Evolutionary conservation across 2,888 invertebrate genomes (phyloP).

Genomic region (Yponomeuta cagnagella): DNA sequence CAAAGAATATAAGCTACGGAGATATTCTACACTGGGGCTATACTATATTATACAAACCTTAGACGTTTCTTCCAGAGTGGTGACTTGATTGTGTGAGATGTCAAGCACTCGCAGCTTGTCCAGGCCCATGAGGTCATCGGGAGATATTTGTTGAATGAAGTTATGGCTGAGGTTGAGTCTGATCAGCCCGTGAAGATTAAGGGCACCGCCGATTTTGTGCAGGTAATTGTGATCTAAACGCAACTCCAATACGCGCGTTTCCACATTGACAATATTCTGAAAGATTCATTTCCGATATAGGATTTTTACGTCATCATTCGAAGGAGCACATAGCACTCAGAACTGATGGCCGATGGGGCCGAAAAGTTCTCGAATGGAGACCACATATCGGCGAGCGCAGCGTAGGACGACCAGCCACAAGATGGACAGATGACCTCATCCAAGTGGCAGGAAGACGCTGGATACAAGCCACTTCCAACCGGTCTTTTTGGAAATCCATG

Average conservation of each 20-base stretch:
- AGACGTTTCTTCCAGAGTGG: conserved; percentile 87
- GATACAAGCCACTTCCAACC: too few relatives aligned
- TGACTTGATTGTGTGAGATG: conserved; percentile 84
- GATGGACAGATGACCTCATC: too few relatives aligned
- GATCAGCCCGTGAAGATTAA: conserved; percentile 83
- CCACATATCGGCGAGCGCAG: too few relatives aligned
- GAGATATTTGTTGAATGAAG: conserved; percentile 81
- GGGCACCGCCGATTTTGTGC: conserved; percentile 81
- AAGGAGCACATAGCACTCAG: too few relatives aligned
- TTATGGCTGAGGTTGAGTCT: conserved; percentile 86
- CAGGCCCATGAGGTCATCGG: conserved; percentile 86
- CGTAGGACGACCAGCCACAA: too few relatives aligned
- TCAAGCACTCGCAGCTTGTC: conserved; percentile 84
- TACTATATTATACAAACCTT: conserved; percentile 74
- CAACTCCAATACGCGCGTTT: conserved; percentile 82
- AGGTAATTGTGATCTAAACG: conserved; percentile 85
- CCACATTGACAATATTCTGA: conserved; percentile 85
- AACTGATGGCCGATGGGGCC: too few relatives aligned
- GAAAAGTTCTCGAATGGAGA: too few relatives aligned
- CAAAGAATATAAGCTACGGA: too few relatives aligned
- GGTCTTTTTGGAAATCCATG: too few relatives aligned
- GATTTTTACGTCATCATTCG: too few relatives aligned
- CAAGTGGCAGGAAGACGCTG: too few relatives aligned
- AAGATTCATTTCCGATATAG: conserved; percentile 27
- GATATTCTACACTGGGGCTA: neutral